phyloP scores from a whole-genome alignment of 2,797 vertebrate species.

The Triplophysa yarkandensis region DNA sequence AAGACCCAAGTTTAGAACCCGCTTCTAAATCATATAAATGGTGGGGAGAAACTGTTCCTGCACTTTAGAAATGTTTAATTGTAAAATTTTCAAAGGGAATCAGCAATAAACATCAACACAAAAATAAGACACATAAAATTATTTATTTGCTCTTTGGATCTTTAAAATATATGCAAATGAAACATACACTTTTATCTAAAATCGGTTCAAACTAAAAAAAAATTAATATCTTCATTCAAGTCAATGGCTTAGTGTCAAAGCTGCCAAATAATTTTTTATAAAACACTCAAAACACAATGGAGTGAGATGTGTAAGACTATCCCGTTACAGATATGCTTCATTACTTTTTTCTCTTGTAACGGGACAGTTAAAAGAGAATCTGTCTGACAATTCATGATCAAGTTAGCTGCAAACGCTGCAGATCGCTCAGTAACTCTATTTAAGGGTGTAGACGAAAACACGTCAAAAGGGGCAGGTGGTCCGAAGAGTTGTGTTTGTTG shows the following conservation, averaged over 20 bases:
- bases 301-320: neutral
- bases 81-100: neutral
- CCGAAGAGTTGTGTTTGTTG: slow-evolving; percentile 87
- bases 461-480: slow-evolving; percentile 90
- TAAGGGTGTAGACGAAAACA: slow-evolving; percentile 82
- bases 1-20: too few relatives aligned
- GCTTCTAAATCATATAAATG: too few relatives aligned
- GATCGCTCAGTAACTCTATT: slow-evolving; percentile 32
- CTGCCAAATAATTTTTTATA: neutral
- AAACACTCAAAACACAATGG: neutral
- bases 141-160: neutral
- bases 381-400: neutral
- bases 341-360: neutral
- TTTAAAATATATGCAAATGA: slow-evolving; percentile 7
- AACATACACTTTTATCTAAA: slow-evolving; percentile 8
- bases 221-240: slow-evolving; percentile 7
- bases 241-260: neutral
- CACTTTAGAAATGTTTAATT: too few relatives aligned
- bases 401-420: neutral
- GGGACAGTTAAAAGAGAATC: neutral
- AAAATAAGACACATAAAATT: slow-evolving; percentile 18
- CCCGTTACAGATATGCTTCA: neutral
- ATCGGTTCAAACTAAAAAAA: neutral
- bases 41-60: too few relatives aligned
- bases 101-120: neutral